Conservation (phyloP, 2,113 vertebrate species). For the Leuciscus idus region DNA sequence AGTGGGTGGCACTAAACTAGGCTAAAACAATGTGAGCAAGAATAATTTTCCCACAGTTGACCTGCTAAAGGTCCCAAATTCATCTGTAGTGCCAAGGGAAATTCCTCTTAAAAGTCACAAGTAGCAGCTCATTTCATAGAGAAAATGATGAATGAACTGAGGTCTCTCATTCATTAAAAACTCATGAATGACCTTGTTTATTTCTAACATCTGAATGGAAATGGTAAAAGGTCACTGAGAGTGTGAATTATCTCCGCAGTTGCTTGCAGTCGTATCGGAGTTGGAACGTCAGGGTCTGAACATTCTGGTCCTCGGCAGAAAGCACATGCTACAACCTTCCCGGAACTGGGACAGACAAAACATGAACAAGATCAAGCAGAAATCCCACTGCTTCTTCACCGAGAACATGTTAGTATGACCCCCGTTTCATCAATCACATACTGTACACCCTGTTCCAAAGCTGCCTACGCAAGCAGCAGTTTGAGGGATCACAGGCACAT, state of each 20-base stretch:
- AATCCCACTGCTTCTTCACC: constrained; percentile 93
- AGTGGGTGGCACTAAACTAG: constrained; percentile 38
- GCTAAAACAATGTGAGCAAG: constrained; percentile 43
- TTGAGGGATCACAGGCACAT: not conserved
- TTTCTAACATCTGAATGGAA: not conserved
- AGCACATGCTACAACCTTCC: constrained; percentile 84
- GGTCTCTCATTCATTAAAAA: constrained; percentile 44
- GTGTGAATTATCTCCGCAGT: constrained; percentile 70
- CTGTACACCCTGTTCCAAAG: not conserved
- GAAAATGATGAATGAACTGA: constrained; percentile 1
- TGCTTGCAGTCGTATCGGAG: constrained; percentile 81
- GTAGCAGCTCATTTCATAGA: not conserved
- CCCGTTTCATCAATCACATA: not conserved
- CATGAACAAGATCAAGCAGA: constrained; percentile 81
- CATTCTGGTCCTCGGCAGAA: constrained; percentile 91
- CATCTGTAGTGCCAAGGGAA: constrained; percentile 34
- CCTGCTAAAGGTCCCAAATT: constrained; percentile 14
- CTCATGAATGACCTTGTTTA: constrained; percentile 9
- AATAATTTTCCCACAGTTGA: constrained; percentile 49
- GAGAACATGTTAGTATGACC: constrained; percentile 86
- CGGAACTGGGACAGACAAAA: constrained; percentile 77
- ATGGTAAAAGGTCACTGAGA: constrained; percentile 1
- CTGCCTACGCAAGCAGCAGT: not conserved
- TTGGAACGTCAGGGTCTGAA: constrained; percentile 76
- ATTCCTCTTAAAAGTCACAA: constrained; percentile 32